Conservation (phyloP, 2,888 invertebrate genomes). For the Rhagium mordax region DNA sequence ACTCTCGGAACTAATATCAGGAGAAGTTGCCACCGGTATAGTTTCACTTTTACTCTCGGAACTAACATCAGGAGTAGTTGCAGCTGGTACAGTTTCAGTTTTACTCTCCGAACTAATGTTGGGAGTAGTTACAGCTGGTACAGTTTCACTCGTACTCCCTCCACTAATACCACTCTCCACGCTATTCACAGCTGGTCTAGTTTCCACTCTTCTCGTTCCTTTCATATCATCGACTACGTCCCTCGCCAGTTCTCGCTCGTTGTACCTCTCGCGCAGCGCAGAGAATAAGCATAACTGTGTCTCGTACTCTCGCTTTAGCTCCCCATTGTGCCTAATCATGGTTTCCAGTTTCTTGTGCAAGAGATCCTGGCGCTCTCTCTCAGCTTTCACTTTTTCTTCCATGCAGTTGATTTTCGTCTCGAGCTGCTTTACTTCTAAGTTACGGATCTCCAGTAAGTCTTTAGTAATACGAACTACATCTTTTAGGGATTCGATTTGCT, state of each 20-base stretch:
- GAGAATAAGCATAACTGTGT: constrained; percentile 83
- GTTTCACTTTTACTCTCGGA: neutral
- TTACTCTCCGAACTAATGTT: neutral
- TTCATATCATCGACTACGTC: constrained; percentile 56
- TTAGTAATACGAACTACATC: constrained; percentile 88
- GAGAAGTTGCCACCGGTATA: too few relatives aligned
- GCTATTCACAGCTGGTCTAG: constrained; percentile 10
- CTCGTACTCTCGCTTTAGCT: constrained; percentile 84
- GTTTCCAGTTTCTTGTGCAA: constrained; percentile 81
- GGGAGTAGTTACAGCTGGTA: neutral
- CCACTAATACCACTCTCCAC: neutral
- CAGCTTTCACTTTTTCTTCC: constrained; percentile 80
- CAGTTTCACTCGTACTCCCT: neutral
- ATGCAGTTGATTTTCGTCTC: constrained; percentile 78
- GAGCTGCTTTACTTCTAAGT: constrained; percentile 84
- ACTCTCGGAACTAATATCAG: too few relatives aligned
- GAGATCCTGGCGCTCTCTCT: constrained; percentile 80
- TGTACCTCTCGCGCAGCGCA: constrained; percentile 68
- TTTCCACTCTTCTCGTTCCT: constrained; percentile 24
- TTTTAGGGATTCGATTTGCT: constrained; percentile 83
- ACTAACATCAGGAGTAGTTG: neutral
- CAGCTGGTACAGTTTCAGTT: neutral
- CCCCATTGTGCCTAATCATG: constrained; percentile 82
- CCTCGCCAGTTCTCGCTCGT: constrained; percentile 64
- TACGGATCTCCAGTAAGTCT: constrained; percentile 84